phyloP scores from a whole-genome alignment of 2,113 vertebrate species.

The Papio anubis region DNA sequence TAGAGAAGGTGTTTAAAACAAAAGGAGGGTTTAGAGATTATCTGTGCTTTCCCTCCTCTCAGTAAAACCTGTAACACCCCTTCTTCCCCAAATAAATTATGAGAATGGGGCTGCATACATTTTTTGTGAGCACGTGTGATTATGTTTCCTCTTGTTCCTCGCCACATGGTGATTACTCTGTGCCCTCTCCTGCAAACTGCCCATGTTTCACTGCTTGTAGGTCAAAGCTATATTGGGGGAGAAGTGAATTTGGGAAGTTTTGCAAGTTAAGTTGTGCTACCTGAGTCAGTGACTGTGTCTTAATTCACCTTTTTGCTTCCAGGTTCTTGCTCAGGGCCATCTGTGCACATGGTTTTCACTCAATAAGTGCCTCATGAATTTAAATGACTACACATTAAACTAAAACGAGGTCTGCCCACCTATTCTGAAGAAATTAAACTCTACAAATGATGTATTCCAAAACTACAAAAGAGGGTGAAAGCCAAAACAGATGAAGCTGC shows the following conservation, averaged over 20 bases:
- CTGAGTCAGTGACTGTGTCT: not conserved
- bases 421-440: slow-evolving; percentile 45
- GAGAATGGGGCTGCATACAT: not conserved
- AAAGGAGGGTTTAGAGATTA: not conserved
- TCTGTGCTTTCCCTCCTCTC: not conserved
- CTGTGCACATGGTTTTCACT: not conserved
- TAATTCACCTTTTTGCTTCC: not conserved
- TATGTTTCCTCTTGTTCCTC: not conserved
- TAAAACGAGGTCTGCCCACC: slow-evolving; percentile 18
- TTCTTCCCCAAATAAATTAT: not conserved
- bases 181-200: not conserved
- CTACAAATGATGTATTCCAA: slow-evolving; percentile 39
- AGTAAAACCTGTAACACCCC: not conserved
- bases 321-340: not conserved
- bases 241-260: not conserved
- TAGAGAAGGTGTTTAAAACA: not conserved
- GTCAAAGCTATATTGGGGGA: not conserved
- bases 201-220: not conserved
- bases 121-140: not conserved
- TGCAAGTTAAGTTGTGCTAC: not conserved
- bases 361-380: not conserved
- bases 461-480: not conserved
- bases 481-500: not conserved
- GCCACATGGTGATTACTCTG: not conserved
- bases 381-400: slow-evolving; percentile 18